Percentiles rank a stretch among this genome's conserved stretches.
Evolutionary conservation across 2,113 vertebrate genomes (phyloP).

Genomic region (Cinclus cinclus): DNA sequence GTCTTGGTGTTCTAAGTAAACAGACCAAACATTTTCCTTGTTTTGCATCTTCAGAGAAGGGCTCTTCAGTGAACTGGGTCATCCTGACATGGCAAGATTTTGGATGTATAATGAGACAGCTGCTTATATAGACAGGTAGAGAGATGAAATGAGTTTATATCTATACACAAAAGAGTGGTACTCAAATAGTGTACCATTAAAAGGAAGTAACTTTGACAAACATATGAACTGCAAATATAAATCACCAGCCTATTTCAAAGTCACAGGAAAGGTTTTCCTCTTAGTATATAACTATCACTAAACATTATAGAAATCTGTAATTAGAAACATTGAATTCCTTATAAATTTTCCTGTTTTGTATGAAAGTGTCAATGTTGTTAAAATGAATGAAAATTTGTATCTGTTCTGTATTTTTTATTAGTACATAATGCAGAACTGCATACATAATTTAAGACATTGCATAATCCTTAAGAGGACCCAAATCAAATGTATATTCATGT

Average conservation of each 20-base stretch:
- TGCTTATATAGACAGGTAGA: background rate
- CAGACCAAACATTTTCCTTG: background rate
- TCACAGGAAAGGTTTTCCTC: background rate
- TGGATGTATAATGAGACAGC: background rate
- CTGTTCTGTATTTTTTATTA: background rate
- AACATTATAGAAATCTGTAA: background rate
- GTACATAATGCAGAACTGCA: background rate
- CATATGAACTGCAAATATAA: background rate
- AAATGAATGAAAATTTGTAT: background rate
- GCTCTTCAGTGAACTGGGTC: background rate
- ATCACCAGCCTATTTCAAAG: background rate
- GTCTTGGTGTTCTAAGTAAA: background rate
- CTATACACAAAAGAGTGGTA: background rate
- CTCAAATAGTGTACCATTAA: background rate
- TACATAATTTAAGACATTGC: background rate
- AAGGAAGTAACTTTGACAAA: background rate
- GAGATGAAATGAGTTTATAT: background rate
- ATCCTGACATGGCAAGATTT: background rate
- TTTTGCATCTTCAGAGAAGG: background rate
- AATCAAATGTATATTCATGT: background rate
- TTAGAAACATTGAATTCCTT: background rate
- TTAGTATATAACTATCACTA: background rate
- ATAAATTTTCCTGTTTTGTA: background rate
- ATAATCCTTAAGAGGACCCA: background rate
- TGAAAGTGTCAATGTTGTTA: background rate